Evolutionary conservation across 2,888 invertebrate species (phyloP).

Genomic region (Chrysolina americana): DNA sequence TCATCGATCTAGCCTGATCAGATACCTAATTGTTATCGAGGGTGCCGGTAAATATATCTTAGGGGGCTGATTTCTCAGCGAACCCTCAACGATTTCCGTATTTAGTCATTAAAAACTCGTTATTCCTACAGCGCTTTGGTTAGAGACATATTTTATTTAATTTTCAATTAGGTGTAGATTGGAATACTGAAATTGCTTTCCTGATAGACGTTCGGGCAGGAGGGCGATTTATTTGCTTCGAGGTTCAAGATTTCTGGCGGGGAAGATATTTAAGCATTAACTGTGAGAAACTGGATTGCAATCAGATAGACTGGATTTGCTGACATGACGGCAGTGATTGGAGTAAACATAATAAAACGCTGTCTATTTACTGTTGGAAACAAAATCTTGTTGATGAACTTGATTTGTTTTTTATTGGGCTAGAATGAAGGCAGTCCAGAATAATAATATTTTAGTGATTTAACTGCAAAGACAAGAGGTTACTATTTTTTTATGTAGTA

Average conservation of each 20-base stretch:
- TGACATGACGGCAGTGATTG: neutral
- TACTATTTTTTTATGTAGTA: too few relatives aligned
- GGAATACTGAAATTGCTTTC: slow-evolving; percentile 28
- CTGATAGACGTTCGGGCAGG: slow-evolving; percentile 3
- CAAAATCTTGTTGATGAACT: too few relatives aligned
- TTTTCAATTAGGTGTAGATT: slow-evolving; percentile 32
- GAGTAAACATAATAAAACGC: neutral
- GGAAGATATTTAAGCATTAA: slow-evolving; percentile 46
- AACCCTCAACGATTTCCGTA: slow-evolving; percentile 31
- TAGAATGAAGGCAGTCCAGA: too few relatives aligned
- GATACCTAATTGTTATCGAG: slow-evolving; percentile 39
- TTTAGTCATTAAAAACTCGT: slow-evolving; percentile 41
- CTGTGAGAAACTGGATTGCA: neutral
- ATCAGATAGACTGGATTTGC: neutral
- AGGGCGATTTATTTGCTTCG: slow-evolving; percentile 10
- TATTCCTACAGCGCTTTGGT: slow-evolving; percentile 35
- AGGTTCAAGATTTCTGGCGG: slow-evolving; percentile 7
- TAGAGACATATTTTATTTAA: slow-evolving; percentile 31
- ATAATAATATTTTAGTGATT: too few relatives aligned
- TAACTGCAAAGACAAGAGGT: too few relatives aligned
- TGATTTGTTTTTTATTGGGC: too few relatives aligned
- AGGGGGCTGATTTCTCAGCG: slow-evolving; percentile 33
- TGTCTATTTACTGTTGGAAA: too few relatives aligned
- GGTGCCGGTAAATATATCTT: slow-evolving; percentile 37
- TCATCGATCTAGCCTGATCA: slow-evolving; percentile 35